A percentile compares a stretch with the other conserved stretches of the same genome.
Conservation (phyloP, 2,888 invertebrate genomes). For the Agriopis marginaria region DNA sequence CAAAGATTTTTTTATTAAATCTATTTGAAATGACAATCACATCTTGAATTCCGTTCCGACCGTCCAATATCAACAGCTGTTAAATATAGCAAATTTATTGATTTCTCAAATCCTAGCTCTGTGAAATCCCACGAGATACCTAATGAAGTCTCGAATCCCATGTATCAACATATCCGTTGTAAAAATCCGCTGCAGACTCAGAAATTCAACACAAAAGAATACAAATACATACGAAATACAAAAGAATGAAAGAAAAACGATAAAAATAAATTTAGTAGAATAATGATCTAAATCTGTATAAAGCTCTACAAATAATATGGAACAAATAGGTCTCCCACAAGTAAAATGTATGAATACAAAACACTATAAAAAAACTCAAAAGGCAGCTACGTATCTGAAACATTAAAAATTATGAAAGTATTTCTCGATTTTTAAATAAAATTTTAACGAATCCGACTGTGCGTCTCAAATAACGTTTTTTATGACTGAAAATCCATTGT, state of each 20-base stretch:
- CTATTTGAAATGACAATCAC: too few relatives aligned
- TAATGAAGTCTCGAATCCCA: too few relatives aligned
- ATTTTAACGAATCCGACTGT: slow-evolving; percentile 48
- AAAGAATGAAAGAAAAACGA: slow-evolving; percentile 6
- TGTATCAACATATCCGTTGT: too few relatives aligned
- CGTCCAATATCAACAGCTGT: too few relatives aligned
- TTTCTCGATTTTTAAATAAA: slow-evolving; percentile 50
- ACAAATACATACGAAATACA: too few relatives aligned
- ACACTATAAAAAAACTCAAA: slow-evolving; percentile 45
- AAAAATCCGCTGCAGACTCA: neutral
- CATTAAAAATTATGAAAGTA: slow-evolving; percentile 71
- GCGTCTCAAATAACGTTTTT: slow-evolving; percentile 49
- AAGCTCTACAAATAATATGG: slow-evolving; percentile 45
- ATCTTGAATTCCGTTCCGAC: too few relatives aligned
- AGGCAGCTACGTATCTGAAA: slow-evolving; percentile 73
- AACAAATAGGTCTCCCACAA: slow-evolving; percentile 22
- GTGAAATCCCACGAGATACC: too few relatives aligned
- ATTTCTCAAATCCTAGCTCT: too few relatives aligned
- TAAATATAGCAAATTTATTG: too few relatives aligned
- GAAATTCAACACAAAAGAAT: slow-evolving; percentile 6
- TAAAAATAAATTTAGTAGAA: slow-evolving; percentile 41
- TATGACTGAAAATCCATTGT: slow-evolving; percentile 8
- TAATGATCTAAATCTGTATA: slow-evolving; percentile 49
- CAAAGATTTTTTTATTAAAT: too few relatives aligned
- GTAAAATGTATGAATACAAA: slow-evolving; percentile 50